Evolutionary conservation across 1,140 invertebrate species (phyloP).

Genomic region (Atopsyche davidsoni): DNA sequence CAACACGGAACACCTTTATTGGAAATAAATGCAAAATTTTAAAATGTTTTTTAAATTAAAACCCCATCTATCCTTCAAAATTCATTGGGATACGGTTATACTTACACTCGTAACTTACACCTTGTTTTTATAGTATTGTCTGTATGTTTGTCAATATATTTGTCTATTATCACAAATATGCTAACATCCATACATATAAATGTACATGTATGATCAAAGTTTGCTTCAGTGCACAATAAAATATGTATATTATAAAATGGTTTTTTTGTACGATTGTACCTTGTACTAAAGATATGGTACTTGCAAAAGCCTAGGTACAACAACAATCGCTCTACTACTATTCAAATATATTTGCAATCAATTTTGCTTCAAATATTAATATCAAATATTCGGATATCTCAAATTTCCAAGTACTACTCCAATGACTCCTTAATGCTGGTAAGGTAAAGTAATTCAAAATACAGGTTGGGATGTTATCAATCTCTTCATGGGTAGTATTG

Average conservation of each 20-base stretch:
- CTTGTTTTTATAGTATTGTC: constrained; percentile 21
- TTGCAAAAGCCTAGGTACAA: background rate
- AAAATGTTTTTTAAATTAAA: constrained; percentile 17
- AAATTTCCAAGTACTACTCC: too few species aligned
- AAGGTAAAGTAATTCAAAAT: too few species aligned
- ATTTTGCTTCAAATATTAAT: too few species aligned
- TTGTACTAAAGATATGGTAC: background rate
- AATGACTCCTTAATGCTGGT: too few species aligned
- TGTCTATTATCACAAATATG: constrained; percentile 9
- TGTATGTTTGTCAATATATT: constrained; percentile 16
- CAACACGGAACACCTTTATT: constrained; percentile 22
- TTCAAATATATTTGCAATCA: too few species aligned
- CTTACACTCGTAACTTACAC: constrained; percentile 16
- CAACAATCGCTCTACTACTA: background rate
- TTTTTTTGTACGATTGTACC: background rate
- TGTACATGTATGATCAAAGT: constrained; percentile 2
- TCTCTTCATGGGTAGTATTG: too few species aligned
- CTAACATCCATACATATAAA: constrained; percentile 19
- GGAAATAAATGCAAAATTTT: constrained; percentile 22
- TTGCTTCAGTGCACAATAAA: constrained; percentile 27
- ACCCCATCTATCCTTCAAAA: constrained; percentile 12
- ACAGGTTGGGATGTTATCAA: too few species aligned
- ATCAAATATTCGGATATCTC: too few species aligned
- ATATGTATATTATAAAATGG: constrained; percentile 15
- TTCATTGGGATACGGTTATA: constrained; percentile 14